These are phyloP conservation scores for Stegophylla sp. DNA, from an alignment of 2,888 invertebrate genomes.

Conservation along the genomic window DNA sequence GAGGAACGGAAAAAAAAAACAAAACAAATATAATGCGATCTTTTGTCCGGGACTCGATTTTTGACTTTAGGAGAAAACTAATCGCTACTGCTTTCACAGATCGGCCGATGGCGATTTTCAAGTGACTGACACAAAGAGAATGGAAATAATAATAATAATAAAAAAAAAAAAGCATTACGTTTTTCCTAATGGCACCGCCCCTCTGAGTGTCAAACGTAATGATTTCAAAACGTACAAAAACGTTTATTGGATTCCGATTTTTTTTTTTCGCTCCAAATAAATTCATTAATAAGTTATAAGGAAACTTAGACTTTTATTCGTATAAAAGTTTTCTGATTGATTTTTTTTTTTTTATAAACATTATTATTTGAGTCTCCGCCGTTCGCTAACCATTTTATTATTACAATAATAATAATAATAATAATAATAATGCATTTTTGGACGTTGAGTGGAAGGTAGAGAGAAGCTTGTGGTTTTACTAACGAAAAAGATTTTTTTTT, in stretches of 20 bases:
- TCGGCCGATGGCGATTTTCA: slow-evolving; percentile 15
- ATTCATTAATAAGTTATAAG: slow-evolving; percentile 14
- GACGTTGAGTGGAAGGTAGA: no score
- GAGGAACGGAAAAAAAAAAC: neutral
- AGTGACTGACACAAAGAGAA: neutral
- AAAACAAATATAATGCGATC: neutral
- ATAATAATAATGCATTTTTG: no score
- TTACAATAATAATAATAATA: no score
- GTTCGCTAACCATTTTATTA: no score
- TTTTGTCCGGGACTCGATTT: neutral
- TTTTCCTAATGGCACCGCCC: slow-evolving; percentile 18
- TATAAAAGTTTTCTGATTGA: slow-evolving; percentile 3
- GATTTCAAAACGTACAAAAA: no score
- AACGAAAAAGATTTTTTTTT: no score
- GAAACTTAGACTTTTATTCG: neutral
- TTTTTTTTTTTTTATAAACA: neutral
- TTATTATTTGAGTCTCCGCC: neutral
- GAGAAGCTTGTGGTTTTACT: no score
- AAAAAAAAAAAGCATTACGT: slow-evolving; percentile 26
- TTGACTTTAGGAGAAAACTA: neutral
- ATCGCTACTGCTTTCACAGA: slow-evolving; percentile 1
- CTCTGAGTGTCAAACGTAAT: neutral
- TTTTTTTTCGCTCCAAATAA: slow-evolving; percentile 5
- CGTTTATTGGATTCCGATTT: slow-evolving; percentile 25
- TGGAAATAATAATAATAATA: no score